Evolutionary conservation across 2,113 vertebrate species (phyloP).

Genomic region (Ciconia stormi): DNA sequence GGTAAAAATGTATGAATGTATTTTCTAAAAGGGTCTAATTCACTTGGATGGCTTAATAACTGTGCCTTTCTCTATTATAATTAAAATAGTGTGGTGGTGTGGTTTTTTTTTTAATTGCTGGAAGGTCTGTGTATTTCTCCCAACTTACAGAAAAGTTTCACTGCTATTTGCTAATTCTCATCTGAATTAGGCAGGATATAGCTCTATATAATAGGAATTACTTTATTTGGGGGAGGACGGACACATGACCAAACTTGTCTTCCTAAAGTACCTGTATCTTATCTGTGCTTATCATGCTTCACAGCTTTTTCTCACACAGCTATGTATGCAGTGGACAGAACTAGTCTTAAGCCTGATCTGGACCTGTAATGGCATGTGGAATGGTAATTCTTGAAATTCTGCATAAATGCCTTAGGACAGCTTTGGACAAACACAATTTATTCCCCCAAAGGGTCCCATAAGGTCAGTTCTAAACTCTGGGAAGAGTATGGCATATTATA

Average conservation of each 20-base stretch:
- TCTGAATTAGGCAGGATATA: background rate
- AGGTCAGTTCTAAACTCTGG: background rate
- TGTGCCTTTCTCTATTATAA: background rate
- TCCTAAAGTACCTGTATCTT: background rate
- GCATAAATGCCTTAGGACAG: background rate
- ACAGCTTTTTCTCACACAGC: background rate
- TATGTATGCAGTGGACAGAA: background rate
- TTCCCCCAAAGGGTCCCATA: background rate
- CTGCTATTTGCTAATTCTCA: background rate
- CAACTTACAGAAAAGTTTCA: background rate
- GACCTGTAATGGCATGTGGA: background rate
- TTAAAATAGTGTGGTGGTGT: background rate
- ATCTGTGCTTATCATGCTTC: background rate
- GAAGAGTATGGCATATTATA: background rate
- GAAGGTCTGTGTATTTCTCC: background rate
- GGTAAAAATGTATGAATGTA: background rate
- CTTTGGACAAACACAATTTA: background rate
- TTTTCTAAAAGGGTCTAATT: background rate
- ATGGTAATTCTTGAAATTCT: background rate
- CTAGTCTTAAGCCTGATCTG: background rate
- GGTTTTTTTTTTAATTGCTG: background rate
- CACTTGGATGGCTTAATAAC: background rate
- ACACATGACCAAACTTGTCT: background rate
- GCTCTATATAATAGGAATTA: background rate
- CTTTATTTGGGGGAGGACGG: background rate